These are phyloP conservation scores for Cyprinodon brontotheroides DNA, from an alignment of 2,113 vertebrate genomes.

Conservation along the genomic window DNA sequence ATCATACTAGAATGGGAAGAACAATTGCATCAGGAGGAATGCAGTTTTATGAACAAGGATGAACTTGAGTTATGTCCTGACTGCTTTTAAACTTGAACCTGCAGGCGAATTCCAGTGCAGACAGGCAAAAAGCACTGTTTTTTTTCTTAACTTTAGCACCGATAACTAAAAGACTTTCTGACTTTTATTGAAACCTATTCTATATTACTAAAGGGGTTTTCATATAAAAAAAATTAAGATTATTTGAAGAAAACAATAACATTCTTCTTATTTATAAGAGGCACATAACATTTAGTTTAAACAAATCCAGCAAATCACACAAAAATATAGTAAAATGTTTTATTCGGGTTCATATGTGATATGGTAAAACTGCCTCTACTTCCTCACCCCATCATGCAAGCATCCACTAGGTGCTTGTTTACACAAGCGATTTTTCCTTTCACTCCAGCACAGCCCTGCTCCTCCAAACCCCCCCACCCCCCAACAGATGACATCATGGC, in stretches of 20 bases:
- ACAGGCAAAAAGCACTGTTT: slow-evolving; percentile 1
- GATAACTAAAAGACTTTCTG: neutral
- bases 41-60: neutral
- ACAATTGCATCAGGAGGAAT: neutral
- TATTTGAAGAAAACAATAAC: neutral
- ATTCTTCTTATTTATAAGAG: neutral
- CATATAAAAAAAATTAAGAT: neutral
- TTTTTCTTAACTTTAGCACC: slow-evolving; percentile 5
- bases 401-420: slow-evolving; percentile 32
- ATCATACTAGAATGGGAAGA: neutral
- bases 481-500: slow-evolving; percentile 79
- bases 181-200: neutral
- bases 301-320: neutral
- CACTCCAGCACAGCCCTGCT: slow-evolving; percentile 34
- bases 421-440: slow-evolving; percentile 20
- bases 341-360: neutral
- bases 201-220: neutral
- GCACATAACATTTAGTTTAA: neutral
- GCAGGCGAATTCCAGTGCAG: slow-evolving; percentile 13
- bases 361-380: slow-evolving; percentile 12
- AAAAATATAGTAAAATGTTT: neutral
- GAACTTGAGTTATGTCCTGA: neutral
- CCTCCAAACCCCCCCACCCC: slow-evolving; percentile 48
- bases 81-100: slow-evolving; percentile 10
- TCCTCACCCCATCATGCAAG: slow-evolving; percentile 13